Conservation (phyloP, 1,140 invertebrate genomes). For the Cyrtorhinus lividipennis region DNA sequence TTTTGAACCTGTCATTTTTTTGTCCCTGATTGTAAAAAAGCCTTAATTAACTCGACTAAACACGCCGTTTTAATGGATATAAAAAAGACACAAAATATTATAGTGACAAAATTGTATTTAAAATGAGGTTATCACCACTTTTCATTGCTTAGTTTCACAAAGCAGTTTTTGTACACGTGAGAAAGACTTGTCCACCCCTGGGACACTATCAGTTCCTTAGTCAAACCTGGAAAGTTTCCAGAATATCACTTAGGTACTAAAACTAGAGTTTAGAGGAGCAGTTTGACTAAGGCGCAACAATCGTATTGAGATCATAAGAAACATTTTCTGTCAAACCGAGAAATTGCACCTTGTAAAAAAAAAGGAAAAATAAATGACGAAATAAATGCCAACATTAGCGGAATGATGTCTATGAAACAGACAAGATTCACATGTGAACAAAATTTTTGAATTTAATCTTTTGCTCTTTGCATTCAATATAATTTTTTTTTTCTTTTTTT, state of each 20-base stretch:
- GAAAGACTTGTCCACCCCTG: conserved; percentile 20
- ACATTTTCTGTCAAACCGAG: conserved; percentile 12
- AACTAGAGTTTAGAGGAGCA: conserved; percentile 14
- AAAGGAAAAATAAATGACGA: conserved; percentile 8
- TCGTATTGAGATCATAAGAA: conserved; percentile 18
- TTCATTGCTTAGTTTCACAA: conserved; percentile 22
- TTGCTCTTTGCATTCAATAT: background rate
- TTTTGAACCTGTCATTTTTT: no score
- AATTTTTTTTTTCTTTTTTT: background rate
- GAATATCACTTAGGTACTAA: conserved; percentile 21
- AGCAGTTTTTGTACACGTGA: conserved; percentile 13
- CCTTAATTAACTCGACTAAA: no score
- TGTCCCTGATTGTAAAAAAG: no score
- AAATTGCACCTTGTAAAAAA: conserved; percentile 15
- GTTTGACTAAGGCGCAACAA: conserved; percentile 14
- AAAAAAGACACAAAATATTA: no score
- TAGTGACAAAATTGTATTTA: conserved; percentile 22
- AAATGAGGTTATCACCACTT: conserved; percentile 23
- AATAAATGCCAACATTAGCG: conserved; percentile 17
- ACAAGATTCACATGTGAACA: conserved; percentile 12
- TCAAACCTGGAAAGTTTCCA: conserved; percentile 14
- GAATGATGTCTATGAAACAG: conserved; percentile 16
- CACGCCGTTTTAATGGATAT: no score
- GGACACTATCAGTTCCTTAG: conserved; percentile 12
- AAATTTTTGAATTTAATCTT: conserved; percentile 6